Evolutionary conservation across 2,888 invertebrate species (phyloP), one percentile per base, ranked within the genome.

Genomic region (Apamea crenata): DNA sequence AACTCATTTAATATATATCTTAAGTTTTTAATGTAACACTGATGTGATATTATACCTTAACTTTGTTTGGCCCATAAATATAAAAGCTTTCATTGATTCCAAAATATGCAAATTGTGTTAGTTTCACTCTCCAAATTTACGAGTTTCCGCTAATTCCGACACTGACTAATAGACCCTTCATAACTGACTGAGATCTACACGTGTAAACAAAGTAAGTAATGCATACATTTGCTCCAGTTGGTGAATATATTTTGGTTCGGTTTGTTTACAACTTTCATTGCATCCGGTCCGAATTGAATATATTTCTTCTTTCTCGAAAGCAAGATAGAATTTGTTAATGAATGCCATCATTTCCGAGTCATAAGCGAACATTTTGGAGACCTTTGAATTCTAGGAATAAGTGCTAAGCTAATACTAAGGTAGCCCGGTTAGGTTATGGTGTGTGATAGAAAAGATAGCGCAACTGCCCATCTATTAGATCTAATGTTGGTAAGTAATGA

Each of bases 401-500:
- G 25, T n/a, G 10, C 73, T 61, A 61, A 12, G 18, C 21, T 67
- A 61, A 53, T 80, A 14, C 32, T 50, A 50, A 32, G 7, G 63
- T 47, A 47, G 7, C 40, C 3, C n/a, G n/a, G 36, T 40, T 59
- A n/a, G 74, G 12, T 8, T 56, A 36, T 59, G 25, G 21, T 1
- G 40, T 53, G 44, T 74, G 14, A 36, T 50, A 75, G 63, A 72
- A 63, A 72, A 73, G 50, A n/a, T 82, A 47, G 29, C n/a, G 7
- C 71, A 59, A 59, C 32, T 56, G 47, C 65, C 18, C 63, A 70
- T 82, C 44, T 77, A 63, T 83, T 56, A 70, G 66, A 69, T 65
- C 29, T 53, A 59, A 80, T 79, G 77, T 82, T 89, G 83, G 90
- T 89, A 91, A 92, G 89, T 91, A 91, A 90, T 90, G 89, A 90